Evolutionary conservation across 2,888 invertebrate genomes (phyloP).

Genomic region (Ennomos quercinarius): DNA sequence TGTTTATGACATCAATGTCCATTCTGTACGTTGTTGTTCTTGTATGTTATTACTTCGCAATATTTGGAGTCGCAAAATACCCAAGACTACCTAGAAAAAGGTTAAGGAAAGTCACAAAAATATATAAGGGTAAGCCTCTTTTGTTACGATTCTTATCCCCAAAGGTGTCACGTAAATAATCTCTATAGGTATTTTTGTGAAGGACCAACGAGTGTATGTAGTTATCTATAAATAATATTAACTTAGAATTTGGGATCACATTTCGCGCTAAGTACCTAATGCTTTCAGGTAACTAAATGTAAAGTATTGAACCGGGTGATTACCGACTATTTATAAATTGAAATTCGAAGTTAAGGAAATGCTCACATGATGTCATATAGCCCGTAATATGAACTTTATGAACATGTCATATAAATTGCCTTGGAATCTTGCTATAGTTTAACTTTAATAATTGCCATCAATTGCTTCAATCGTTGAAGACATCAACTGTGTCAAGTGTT

Average conservation of each 20-base stretch:
- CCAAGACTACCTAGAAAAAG: constrained; percentile 2
- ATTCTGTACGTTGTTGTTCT: constrained; percentile 18
- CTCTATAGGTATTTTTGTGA: constrained; percentile 12
- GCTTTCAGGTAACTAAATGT: too few relatives aligned
- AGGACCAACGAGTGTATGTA: constrained; percentile 1
- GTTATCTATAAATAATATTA: too few relatives aligned
- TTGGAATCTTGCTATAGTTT: constrained; percentile 31
- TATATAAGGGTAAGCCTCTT: constrained; percentile 6
- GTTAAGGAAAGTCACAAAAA: constrained; percentile 12
- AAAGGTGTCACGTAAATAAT: constrained; percentile 10
- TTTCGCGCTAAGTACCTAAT: too few relatives aligned
- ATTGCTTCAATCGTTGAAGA: constrained; percentile 49
- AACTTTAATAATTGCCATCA: constrained; percentile 52
- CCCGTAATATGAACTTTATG: constrained; percentile 10
- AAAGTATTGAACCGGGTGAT: too few relatives aligned
- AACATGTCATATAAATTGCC: constrained; percentile 19
- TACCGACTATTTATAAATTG: too few relatives aligned
- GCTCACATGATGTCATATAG: constrained; percentile 6
- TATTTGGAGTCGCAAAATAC: constrained; percentile 9
- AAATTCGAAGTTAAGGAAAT: background rate
- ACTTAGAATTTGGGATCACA: too few relatives aligned
- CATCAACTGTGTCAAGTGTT: constrained; percentile 38
- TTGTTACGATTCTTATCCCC: constrained; percentile 18
- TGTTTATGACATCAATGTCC: constrained; percentile 28
- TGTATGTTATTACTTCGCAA: constrained; percentile 16